Percentiles rank a stretch among this genome's conserved stretches.
phyloP scores from a whole-genome alignment of 1,140 invertebrate species.

The Galleria mellonella region DNA sequence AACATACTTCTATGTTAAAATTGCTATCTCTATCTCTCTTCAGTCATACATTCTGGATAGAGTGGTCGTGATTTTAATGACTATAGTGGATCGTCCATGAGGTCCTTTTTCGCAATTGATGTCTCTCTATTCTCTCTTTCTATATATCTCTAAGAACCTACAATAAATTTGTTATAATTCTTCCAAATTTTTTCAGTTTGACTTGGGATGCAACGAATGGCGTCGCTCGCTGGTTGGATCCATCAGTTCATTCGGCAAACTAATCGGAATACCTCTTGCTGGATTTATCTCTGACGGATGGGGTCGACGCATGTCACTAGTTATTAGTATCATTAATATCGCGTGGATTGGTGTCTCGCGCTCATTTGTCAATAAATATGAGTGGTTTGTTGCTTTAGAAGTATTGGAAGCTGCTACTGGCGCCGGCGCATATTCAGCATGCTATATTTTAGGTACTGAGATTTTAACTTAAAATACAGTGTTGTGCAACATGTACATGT shows the following conservation, averaged over 20 bases:
- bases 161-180: no score
- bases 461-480: no score
- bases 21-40: no score
- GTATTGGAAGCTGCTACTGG: slow-evolving; percentile 77
- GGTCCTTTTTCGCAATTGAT: no score
- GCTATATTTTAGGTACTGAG: no score
- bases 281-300: slow-evolving; percentile 79
- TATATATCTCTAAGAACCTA: no score
- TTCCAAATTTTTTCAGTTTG: slow-evolving; percentile 41
- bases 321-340: slow-evolving; percentile 75
- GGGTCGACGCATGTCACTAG: slow-evolving; percentile 79
- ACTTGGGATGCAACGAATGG: slow-evolving; percentile 76
- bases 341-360: slow-evolving; percentile 78
- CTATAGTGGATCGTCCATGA: no score
- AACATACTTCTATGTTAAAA: no score
- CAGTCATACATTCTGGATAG: no score
- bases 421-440: slow-evolving; percentile 49
- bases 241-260: slow-evolving; percentile 80
- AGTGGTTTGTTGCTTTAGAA: slow-evolving; percentile 79
- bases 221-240: slow-evolving; percentile 82
- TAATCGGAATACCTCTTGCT: slow-evolving; percentile 80
- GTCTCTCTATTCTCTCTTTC: no score
- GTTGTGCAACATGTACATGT: no score
- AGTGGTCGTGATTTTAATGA: no score
- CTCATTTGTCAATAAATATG: slow-evolving; percentile 80